Percentiles rank a stretch among this genome's conserved stretches.
Conservation (phyloP, 2,113 vertebrate species). For the Daphoenositta chrysoptera region DNA sequence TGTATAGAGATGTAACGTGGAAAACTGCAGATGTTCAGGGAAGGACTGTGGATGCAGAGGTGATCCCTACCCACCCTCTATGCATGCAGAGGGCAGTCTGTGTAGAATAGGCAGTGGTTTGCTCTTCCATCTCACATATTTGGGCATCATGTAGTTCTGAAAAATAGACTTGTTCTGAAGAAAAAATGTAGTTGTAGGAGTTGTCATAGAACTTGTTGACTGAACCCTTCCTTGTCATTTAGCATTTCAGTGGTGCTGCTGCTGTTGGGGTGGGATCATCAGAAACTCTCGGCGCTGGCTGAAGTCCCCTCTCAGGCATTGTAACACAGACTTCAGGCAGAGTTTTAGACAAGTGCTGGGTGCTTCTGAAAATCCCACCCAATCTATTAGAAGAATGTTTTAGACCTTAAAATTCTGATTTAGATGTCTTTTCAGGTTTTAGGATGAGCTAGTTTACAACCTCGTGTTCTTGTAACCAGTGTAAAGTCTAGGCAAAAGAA, state of each 20-base stretch:
- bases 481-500: background rate
- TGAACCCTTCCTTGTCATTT: conserved; percentile 18
- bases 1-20: background rate
- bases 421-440: conserved; percentile 13
- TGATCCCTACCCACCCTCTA: conserved; percentile 5
- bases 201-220: background rate
- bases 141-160: background rate
- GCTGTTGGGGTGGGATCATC: conserved; percentile 18
- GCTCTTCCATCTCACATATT: background rate
- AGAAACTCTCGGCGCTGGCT: background rate
- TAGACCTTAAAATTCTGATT: background rate
- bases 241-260: conserved; percentile 50
- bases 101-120: conserved; percentile 21
- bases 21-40: background rate
- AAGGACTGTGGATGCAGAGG: background rate
- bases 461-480: background rate
- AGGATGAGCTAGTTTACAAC: background rate
- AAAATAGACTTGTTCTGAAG: conserved; percentile 1
- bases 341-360: background rate
- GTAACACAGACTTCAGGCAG: background rate
- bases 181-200: conserved; percentile 21
- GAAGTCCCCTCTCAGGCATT: conserved; percentile 31
- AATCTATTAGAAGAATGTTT: background rate
- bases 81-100: conserved; percentile 38
- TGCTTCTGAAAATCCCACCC: conserved; percentile 25